Evolutionary conservation across 2,797 vertebrate genomes (phyloP), one percentile per base, ranked within the genome.

Genomic region (Orestias chungarensis): DNA sequence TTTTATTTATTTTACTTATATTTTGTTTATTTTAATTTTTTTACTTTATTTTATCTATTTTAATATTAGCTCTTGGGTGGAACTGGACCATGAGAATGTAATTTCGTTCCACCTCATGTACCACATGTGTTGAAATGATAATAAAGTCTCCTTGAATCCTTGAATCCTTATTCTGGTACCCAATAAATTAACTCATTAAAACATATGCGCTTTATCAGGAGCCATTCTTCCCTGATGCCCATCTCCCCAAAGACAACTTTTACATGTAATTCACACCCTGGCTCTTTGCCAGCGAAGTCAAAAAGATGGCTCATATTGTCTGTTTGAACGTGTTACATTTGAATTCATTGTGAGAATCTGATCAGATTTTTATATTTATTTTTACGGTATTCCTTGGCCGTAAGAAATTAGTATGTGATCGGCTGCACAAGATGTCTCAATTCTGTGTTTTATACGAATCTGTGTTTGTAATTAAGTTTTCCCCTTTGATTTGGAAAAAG

Each of bases 271-370:
- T 62, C 59, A 40, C 59, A 62, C 59, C 35, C 59, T 62, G 33
- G 59, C 59, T 62, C 4, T 62, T 33, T 38, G 59, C 59, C 59
- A 62, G n/a, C 40, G 59, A 38, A 40, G 59, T 62, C 35, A 62
- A 62, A 35, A 38, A 12, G 59, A 62, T 62, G 35, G 33, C 59
- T 62, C 59, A 62, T 62, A 40, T 40, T 62, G 40, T 62, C 59
- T 62, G 59, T 62, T 33, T 62, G 59, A 62, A 62, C 11, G 59
- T 62, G 59, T 62, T 62, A 62, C 59, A 62, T 62, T 62, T 62
- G 59, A 62, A 62, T 38, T 62, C 59, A 62, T 62, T 62, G 59
- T 62, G 35, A n/a, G 59, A 62, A 62, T 38, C 57, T 61, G 4
- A 31, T 23, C 59, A 12, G 11, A 40, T 62, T 62, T 61, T 29